Evolutionary conservation across 2,888 invertebrate genomes (phyloP).

Genomic region (Cheiracanthium punctorium): DNA sequence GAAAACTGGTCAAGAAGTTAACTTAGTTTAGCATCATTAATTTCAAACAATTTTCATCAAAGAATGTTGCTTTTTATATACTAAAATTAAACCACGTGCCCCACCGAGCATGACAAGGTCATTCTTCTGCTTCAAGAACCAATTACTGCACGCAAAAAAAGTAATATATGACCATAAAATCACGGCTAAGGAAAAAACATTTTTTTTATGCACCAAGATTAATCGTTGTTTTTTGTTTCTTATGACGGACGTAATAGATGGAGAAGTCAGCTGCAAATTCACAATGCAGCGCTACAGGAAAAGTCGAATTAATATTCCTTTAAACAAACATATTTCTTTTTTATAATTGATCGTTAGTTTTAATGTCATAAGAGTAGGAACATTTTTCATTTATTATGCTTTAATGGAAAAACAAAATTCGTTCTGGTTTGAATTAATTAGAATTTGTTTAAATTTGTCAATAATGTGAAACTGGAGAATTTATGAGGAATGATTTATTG

Average conservation of each 20-base stretch:
- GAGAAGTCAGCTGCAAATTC: not conserved
- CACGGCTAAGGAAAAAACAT: not conserved
- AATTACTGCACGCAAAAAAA: not conserved
- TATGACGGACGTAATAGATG: not conserved
- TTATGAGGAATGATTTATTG: too few species aligned
- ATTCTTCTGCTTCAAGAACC: constrained; percentile 3
- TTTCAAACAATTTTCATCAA: not conserved
- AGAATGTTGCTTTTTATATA: not conserved
- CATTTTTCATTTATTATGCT: too few species aligned
- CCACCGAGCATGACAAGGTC: not conserved
- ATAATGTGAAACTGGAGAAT: too few species aligned
- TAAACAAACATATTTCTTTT: too few species aligned
- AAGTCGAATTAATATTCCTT: too few species aligned
- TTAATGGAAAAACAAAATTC: too few species aligned
- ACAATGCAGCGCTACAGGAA: too few species aligned
- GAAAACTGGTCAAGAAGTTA: constrained; percentile 3
- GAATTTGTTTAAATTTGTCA: too few species aligned
- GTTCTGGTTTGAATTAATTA: too few species aligned
- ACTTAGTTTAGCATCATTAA: constrained; percentile 3
- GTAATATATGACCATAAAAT: constrained; percentile 3
- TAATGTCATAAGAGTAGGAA: too few species aligned
- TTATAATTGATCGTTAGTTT: too few species aligned
- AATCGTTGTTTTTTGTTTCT: not conserved
- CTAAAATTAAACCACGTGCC: constrained; percentile 3
- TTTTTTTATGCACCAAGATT: not conserved